These are phyloP conservation scores for Spodoptera littoralis DNA, from an alignment of 2,888 invertebrate species.

Conservation along the genomic window DNA sequence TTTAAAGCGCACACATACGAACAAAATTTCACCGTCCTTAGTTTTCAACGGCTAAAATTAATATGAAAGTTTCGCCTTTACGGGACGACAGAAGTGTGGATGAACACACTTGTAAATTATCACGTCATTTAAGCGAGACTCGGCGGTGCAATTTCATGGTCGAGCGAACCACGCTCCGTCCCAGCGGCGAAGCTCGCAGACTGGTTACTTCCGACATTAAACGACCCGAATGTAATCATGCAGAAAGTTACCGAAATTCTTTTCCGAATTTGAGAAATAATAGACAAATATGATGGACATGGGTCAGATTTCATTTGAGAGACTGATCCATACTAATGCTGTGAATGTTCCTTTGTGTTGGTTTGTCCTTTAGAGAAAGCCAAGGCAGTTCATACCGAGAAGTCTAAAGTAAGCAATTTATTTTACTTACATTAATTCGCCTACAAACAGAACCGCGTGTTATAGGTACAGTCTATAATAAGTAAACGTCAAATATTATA, in stretches of 20 bases:
- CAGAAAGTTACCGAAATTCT: slow-evolving; percentile 48
- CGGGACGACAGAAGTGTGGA: slow-evolving; percentile 63
- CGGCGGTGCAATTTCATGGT: slow-evolving; percentile 75
- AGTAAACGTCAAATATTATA: background rate
- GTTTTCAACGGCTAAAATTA: slow-evolving; percentile 59
- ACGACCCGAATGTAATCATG: slow-evolving; percentile 56
- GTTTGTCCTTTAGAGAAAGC: too few species aligned
- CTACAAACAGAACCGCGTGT: too few species aligned
- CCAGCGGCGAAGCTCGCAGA: slow-evolving; percentile 49
- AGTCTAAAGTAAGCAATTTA: too few species aligned
- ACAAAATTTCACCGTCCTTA: slow-evolving; percentile 41
- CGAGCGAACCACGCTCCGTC: slow-evolving; percentile 59
- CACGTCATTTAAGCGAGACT: slow-evolving; percentile 72
- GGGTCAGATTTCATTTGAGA: background rate
- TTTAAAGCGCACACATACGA: slow-evolving; percentile 22
- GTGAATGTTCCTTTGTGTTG: too few species aligned
- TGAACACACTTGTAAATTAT: slow-evolving; percentile 75
- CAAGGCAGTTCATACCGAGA: too few species aligned
- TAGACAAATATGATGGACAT: slow-evolving; percentile 43
- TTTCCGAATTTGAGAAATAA: slow-evolving; percentile 40
- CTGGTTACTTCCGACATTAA: slow-evolving; percentile 52
- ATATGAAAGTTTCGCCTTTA: slow-evolving; percentile 63
- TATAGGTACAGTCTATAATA: too few species aligned
- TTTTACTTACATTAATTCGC: too few species aligned
- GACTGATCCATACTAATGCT: background rate